phyloP scores from a whole-genome alignment of 2,888 invertebrate genomes.

The Agonopterix arenella region DNA sequence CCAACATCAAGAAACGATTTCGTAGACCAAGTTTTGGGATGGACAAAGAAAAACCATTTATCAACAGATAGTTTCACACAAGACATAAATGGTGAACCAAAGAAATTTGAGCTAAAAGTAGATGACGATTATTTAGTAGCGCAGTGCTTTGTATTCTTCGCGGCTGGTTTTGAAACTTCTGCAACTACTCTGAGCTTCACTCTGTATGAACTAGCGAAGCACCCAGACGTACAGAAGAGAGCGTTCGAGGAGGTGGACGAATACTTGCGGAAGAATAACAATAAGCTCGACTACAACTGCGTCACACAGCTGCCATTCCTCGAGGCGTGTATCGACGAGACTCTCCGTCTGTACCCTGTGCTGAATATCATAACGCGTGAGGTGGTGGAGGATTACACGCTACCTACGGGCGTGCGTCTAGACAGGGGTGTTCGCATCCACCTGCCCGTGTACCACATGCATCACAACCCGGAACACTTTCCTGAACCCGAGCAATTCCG shows the following conservation, averaged over 20 bases:
- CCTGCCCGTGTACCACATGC: conserved; percentile 44
- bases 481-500: conserved; percentile 40
- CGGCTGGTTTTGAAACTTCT: conserved; percentile 48
- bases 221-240: conserved; percentile 26
- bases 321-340: conserved; percentile 33
- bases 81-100: neutral
- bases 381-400: conserved; percentile 13
- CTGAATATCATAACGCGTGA: conserved; percentile 40
- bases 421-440: conserved; percentile 47
- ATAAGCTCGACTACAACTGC: conserved; percentile 30
- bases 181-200: conserved; percentile 30
- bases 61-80: conserved; percentile 25
- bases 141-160: conserved; percentile 70
- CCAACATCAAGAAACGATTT: conserved; percentile 17
- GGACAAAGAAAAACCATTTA: conserved; percentile 20
- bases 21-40: conserved; percentile 16
- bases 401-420: conserved; percentile 9
- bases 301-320: conserved; percentile 33
- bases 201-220: conserved; percentile 41
- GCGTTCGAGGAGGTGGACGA: conserved; percentile 22
- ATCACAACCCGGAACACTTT: conserved; percentile 16
- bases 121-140: conserved; percentile 61
- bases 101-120: conserved; percentile 25
- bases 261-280: conserved; percentile 16
- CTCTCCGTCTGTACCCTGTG: conserved; percentile 44